Percentiles rank a stretch among this genome's conserved stretches.
phyloP scores from a whole-genome alignment of 2,797 vertebrate genomes.

The Sebastes taczanowskii region DNA sequence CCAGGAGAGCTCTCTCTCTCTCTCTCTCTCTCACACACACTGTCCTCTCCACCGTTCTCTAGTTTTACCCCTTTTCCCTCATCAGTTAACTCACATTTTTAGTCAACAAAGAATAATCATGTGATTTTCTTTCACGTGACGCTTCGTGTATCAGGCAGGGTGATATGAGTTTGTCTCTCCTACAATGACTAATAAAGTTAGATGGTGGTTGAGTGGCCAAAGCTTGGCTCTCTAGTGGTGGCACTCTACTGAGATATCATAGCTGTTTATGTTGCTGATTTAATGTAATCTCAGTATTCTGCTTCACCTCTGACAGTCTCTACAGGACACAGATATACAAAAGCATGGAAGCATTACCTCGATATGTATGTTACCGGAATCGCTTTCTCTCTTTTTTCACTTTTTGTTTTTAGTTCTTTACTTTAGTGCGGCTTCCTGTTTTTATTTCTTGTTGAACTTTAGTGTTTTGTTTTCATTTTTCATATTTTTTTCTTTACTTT shows the following conservation, averaged over 20 bases:
- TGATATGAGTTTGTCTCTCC: background rate
- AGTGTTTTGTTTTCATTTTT: background rate
- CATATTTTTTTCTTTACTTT: background rate
- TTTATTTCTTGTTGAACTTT: background rate
- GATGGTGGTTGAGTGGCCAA: background rate
- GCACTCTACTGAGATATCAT: background rate
- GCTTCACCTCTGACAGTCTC: background rate
- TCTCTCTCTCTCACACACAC: constrained; percentile 7
- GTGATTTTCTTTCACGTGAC: background rate
- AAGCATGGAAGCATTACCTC: background rate
- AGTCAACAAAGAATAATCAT: background rate
- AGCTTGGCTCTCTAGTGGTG: background rate
- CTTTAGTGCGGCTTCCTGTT: background rate
- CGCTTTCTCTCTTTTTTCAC: background rate
- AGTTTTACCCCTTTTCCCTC: background rate
- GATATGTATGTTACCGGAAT: background rate
- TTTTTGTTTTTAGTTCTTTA: background rate
- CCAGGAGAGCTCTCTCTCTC: constrained; percentile 47
- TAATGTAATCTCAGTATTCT: constrained; percentile 39
- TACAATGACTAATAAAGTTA: constrained; percentile 18
- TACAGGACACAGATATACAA: background rate
- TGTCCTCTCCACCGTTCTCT: background rate
- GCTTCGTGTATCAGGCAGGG: background rate
- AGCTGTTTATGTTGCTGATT: background rate
- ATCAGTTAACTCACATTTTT: background rate